A percentile compares a stretch with the other conserved stretches of the same genome.
Evolutionary conservation across 2,888 invertebrate species (phyloP).

Genomic region (Cryptops parisi): DNA sequence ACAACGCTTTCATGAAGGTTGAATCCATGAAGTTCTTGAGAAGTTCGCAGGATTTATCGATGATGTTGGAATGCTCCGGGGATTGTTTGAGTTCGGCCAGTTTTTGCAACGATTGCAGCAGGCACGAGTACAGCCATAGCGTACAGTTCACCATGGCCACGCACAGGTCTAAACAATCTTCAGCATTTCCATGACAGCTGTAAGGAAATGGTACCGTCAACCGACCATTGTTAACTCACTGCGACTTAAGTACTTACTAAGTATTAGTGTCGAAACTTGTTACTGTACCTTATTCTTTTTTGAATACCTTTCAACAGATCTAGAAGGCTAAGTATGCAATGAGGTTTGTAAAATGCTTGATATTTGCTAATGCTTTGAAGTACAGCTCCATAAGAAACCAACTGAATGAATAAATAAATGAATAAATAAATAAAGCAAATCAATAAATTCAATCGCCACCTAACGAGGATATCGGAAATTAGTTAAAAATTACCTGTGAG

Average conservation of each 20-base stretch:
- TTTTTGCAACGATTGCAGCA: conserved; percentile 28
- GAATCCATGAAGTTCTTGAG: conserved; percentile 27
- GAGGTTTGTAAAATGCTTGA: conserved; percentile 70
- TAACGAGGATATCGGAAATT: no score
- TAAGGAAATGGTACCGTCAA: conserved; percentile 11
- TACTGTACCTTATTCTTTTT: conserved; percentile 31
- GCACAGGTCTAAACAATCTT: conserved; percentile 64
- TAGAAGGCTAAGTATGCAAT: conserved; percentile 70
- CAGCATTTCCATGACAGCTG: conserved; percentile 46
- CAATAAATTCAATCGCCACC: neutral
- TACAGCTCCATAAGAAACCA: conserved; percentile 82
- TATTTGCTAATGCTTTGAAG: conserved; percentile 76
- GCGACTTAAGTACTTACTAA: no score
- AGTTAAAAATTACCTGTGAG: conserved; percentile 55
- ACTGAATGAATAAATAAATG: conserved; percentile 27
- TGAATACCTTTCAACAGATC: conserved; percentile 55
- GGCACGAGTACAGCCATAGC: conserved; percentile 25
- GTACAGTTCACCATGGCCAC: conserved; percentile 47
- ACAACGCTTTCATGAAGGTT: conserved; percentile 27
- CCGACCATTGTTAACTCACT: neutral
- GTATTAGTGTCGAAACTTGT: no score
- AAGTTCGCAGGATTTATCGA: conserved; percentile 29
- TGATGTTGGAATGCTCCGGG: conserved; percentile 27
- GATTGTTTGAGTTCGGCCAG: conserved; percentile 26
- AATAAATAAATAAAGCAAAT: neutral